Base-by-base conservation (phyloP, 2,797 vertebrate species). In the Rallus crepitans region DNA sequence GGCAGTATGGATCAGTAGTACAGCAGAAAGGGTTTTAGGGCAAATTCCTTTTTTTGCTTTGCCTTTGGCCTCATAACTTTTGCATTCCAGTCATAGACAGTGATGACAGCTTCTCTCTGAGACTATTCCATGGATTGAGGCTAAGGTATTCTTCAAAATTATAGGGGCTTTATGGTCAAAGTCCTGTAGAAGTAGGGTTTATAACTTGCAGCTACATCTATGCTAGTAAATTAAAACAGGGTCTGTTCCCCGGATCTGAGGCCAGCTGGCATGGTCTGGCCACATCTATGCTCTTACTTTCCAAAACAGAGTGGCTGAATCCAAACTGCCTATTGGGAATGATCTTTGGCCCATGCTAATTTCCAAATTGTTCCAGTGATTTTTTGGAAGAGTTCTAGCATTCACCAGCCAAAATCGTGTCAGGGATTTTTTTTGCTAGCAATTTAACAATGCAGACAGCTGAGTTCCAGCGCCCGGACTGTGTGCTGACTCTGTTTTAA, bases 321-420 rank as follows among this genome's bases (percentile, higher is more conserved):
- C 92, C 92, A 96, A 89, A 66, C 83, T 90, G 95, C 73, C 90
- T 94, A 10, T 92, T 96, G 93, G 94, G 94, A 95, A 87, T 77
- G 93, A 96, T 94, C 94, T 97, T 94, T 82, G 64, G 95, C 89
- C 96, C 86, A 40, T 92, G 90, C 40, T 94, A 96, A 96, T 96
- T 97, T 95, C 83, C 81, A 93, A 96, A 96, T 90, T 94, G 94
- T 90, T 94, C 60, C 89, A 92, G 83, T 87, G 83, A 96, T 87
- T 95, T 96, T 96, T 96, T 97, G 95, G 93, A 97, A 90, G 81
- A 87, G 55, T 55, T 33, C 28, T 82, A 80, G 68, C 45, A 60
- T 82, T 92, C 60, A 68, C 56, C 88, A 93, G 95, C 95, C 96
- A 97, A 97, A 96, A 96, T 23, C 6, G 0, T 68, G 77, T 95